These are phyloP conservation scores for Chrysina gloriosa DNA, from an alignment of 2,888 invertebrate species.

Conservation along the genomic window DNA sequence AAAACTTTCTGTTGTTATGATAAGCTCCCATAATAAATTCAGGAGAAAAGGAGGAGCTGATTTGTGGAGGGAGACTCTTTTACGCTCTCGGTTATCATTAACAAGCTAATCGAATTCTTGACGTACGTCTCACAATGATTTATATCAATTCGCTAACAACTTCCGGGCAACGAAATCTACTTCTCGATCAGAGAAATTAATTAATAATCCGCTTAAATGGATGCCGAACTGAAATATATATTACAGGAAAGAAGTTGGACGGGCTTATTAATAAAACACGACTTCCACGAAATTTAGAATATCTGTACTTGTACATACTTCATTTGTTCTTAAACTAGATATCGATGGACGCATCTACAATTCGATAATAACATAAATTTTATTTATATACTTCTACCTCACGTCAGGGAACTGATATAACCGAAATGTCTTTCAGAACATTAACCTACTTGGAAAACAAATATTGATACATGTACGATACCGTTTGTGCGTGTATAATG, in stretches of 20 bases:
- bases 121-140: neutral
- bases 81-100: slow-evolving; percentile 7
- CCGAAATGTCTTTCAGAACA: too few relatives aligned
- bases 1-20: slow-evolving; percentile 20
- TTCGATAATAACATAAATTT: too few relatives aligned
- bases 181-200: neutral
- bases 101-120: slow-evolving; percentile 7
- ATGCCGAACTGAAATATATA: neutral
- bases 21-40: neutral
- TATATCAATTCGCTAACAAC: slow-evolving; percentile 2
- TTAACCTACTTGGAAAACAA: too few relatives aligned
- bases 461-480: too few relatives aligned
- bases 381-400: too few relatives aligned
- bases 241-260: neutral
- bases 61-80: neutral
- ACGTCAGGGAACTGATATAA: too few relatives aligned
- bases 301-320: too few relatives aligned
- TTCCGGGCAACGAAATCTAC: neutral
- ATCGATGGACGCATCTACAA: too few relatives aligned
- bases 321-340: too few relatives aligned
- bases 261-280: neutral
- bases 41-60: neutral
- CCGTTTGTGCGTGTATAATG: too few relatives aligned
- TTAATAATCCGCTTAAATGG: neutral
- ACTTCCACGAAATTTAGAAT: too few relatives aligned